Evolutionary conservation across 64 coral and sea anemone genomes (phyloP).

Genomic region (Orbicella faveolata): DNA sequence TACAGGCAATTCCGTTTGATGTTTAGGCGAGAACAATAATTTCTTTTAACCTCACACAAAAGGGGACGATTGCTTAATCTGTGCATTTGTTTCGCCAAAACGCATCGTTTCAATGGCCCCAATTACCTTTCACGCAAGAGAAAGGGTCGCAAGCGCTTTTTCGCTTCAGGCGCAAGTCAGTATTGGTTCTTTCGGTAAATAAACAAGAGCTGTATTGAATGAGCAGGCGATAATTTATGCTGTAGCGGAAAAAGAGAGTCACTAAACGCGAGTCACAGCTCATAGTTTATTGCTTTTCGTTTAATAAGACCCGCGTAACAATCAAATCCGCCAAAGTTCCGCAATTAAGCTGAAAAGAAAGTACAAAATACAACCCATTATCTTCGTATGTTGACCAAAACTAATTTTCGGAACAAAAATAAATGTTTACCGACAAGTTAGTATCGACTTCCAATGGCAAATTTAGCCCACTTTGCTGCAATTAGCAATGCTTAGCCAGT

Average conservation of each 20-base stretch:
- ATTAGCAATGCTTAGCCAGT: constrained; percentile 39
- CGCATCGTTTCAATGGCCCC: constrained; percentile 40
- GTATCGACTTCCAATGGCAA: neutral
- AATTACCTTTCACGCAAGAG: constrained; percentile 22
- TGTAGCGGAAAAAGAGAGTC: neutral
- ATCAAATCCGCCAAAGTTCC: neutral
- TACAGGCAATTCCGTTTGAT: constrained; percentile 81
- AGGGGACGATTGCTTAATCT: constrained; percentile 90
- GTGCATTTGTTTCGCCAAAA: constrained; percentile 68
- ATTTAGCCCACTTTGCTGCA: constrained; percentile 16
- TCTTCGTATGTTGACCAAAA: constrained; percentile 5
- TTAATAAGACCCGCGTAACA: neutral
- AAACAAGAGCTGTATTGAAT: constrained; percentile 8
- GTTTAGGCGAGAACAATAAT: constrained; percentile 72
- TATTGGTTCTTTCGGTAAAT: constrained; percentile 35
- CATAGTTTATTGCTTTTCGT: neutral
- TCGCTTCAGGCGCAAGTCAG: constrained; percentile 24
- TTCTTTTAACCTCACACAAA: constrained; percentile 75
- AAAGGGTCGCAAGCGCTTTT: constrained; percentile 11
- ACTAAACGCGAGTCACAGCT: neutral
- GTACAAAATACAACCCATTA: constrained; percentile 16
- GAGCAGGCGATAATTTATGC: constrained; percentile 17
- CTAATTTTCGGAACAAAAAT: constrained; percentile 16
- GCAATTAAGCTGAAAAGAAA: neutral
- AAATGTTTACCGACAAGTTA: constrained; percentile 21